Conservation (phyloP, 2,888 invertebrate species). For the Ichneumoninae sp. region DNA sequence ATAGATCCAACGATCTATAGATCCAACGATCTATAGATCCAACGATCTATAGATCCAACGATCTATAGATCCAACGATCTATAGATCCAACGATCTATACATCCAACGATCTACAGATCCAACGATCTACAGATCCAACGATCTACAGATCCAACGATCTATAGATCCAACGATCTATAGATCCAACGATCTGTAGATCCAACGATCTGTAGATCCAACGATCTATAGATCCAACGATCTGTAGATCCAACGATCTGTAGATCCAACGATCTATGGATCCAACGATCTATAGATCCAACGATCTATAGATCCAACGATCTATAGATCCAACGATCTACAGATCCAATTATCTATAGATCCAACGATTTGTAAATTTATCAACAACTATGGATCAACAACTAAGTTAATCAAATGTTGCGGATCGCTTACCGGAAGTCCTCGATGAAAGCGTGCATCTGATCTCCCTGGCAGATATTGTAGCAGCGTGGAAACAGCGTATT, state of each 20-base stretch:
- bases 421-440: slow-evolving; percentile 91
- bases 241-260: background rate
- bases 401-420: background rate
- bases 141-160: background rate
- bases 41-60: background rate
- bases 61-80: background rate
- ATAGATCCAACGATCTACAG: background rate
- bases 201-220: background rate
- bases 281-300: background rate
- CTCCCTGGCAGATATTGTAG: slow-evolving; percentile 92
- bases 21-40: too few relatives aligned
- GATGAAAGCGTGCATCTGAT: slow-evolving; percentile 92
- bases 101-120: background rate
- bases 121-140: background rate
- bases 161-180: background rate
- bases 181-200: background rate
- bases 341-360: background rate
- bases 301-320: background rate
- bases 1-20: background rate
- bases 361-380: background rate
- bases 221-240: background rate
- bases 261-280: background rate
- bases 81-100: background rate
- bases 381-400: background rate
- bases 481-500: slow-evolving; percentile 94